Percentiles rank a stretch among this genome's conserved stretches.
Evolutionary conservation across 2,797 vertebrate species (phyloP).

Genomic region (Enteromius trimaculatus): DNA sequence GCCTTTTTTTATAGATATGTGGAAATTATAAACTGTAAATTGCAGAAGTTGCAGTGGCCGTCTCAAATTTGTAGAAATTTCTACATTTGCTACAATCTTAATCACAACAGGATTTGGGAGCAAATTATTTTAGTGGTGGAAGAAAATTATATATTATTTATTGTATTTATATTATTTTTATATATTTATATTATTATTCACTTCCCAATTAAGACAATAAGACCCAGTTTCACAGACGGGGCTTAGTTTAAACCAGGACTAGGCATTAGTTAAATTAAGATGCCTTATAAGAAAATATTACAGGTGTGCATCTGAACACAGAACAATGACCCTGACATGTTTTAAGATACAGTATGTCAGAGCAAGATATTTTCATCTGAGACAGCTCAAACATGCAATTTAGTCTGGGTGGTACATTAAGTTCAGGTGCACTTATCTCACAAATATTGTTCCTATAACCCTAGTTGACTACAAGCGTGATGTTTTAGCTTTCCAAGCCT

Average conservation of each 20-base stretch:
- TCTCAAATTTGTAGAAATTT: not conserved
- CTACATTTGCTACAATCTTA: not conserved
- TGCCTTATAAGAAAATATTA: no score
- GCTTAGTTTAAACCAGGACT: no score
- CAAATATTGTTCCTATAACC: not conserved
- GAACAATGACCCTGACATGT: no score
- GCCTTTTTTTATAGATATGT: constrained; percentile 4
- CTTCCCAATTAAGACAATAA: not conserved
- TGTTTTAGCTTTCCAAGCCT: constrained; percentile 26
- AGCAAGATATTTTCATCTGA: no score
- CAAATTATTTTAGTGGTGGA: not conserved
- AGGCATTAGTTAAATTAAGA: no score
- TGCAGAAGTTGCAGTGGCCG: not conserved
- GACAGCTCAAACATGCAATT: no score
- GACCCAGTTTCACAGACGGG: no score
- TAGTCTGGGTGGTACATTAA: not conserved
- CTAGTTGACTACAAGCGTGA: constrained; percentile 3
- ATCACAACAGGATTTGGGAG: not conserved
- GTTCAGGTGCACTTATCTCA: not conserved
- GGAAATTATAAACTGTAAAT: not conserved
- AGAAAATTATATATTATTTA: not conserved
- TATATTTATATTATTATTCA: not conserved
- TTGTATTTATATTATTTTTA: not conserved
- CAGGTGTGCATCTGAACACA: no score
- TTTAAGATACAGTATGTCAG: no score